Conservation (phyloP, 2,888 invertebrate genomes). For the Pseudococcus viburni region DNA sequence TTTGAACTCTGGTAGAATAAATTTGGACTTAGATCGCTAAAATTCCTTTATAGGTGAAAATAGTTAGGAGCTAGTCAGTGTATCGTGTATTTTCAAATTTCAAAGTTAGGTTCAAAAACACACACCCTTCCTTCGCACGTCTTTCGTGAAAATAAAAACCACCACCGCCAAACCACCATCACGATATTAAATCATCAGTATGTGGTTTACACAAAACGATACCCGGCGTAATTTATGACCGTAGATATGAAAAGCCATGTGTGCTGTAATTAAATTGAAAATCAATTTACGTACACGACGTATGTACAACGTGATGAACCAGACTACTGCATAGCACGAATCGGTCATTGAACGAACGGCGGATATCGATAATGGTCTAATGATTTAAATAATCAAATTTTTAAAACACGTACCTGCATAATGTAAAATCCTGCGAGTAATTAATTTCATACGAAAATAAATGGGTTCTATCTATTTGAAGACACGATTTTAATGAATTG, state of each 20-base stretch:
- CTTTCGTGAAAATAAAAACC: neutral
- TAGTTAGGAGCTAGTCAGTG: too few species aligned
- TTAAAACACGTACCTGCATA: neutral
- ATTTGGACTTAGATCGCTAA: too few species aligned
- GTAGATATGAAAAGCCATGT: conserved; percentile 11
- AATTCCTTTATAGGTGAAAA: too few species aligned
- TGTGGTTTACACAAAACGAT: neutral
- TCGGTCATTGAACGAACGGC: neutral
- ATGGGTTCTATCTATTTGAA: neutral
- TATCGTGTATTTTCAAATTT: neutral
- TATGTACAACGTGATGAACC: neutral
- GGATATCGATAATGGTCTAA: neutral
- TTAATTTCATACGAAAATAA: neutral
- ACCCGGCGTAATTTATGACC: neutral
- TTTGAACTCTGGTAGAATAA: too few species aligned
- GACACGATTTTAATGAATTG: neutral
- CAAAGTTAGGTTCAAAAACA: neutral
- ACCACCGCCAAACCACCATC: neutral
- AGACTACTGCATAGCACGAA: neutral
- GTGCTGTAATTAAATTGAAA: conserved; percentile 34
- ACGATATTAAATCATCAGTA: neutral
- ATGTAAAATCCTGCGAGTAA: neutral
- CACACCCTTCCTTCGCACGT: too few species aligned
- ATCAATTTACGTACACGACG: conserved; percentile 17
- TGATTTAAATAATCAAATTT: neutral